phyloP scores from a whole-genome alignment of 2,888 invertebrate species.

The Drosophila infuscata region DNA sequence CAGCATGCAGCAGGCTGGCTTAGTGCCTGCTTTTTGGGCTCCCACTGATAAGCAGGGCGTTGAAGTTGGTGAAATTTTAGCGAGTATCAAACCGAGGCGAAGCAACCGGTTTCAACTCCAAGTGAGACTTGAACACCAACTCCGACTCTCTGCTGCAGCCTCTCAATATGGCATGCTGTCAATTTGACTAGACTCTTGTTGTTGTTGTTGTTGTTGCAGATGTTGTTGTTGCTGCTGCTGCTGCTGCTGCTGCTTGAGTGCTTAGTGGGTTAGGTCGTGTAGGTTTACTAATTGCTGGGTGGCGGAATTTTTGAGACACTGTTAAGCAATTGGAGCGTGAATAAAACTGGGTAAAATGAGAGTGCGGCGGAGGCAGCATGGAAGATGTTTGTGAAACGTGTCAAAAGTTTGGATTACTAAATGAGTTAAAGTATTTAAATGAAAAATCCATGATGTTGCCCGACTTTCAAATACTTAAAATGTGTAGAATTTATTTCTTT shows the following conservation, averaged over 20 bases:
- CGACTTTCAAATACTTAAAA: conserved; percentile 30
- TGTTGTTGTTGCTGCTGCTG: conserved; percentile 26
- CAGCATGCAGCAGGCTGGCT: background rate
- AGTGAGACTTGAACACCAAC: conserved; percentile 28
- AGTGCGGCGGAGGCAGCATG: background rate
- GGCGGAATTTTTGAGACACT: conserved; percentile 73
- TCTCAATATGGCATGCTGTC: conserved; percentile 52
- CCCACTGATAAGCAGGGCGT: conserved; percentile 61
- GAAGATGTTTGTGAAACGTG: conserved; percentile 62
- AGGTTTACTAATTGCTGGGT: conserved; percentile 78
- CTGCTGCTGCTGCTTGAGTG: conserved; percentile 52
- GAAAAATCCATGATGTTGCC: conserved; percentile 29
- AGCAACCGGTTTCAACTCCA: conserved; percentile 66
- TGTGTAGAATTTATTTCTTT: background rate
- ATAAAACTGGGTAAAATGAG: conserved; percentile 5
- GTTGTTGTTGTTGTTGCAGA: conserved; percentile 31
- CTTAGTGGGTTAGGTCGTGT: conserved; percentile 80
- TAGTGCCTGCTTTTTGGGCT: conserved; percentile 25
- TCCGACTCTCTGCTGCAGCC: conserved; percentile 20
- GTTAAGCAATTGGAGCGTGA: conserved; percentile 72
- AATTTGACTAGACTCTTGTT: conserved; percentile 62
- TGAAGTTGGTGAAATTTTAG: conserved; percentile 57
- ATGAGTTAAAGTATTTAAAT: conserved; percentile 59
- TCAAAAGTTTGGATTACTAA: conserved; percentile 71
- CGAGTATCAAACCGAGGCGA: conserved; percentile 41